Base-by-base conservation (phyloP, 2,888 invertebrate genomes). In the Siphlonurus alternatus region DNA sequence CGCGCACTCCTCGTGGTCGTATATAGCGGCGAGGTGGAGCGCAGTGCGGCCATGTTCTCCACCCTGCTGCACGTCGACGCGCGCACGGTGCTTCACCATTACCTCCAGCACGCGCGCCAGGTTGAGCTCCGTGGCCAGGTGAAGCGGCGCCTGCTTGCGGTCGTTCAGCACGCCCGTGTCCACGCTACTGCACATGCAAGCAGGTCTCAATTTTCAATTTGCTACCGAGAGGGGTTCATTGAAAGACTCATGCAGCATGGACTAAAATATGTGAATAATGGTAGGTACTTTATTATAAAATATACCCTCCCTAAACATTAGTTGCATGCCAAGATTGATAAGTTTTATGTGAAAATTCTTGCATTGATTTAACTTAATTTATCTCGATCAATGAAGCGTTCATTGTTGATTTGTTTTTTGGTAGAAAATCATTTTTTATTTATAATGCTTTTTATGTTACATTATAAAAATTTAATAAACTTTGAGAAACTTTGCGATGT, bases 1-100 rank as follows among this genome's bases (percentile, higher is more conserved):
- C 18, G 91, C 90, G 73, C 90, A 90, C 70, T 87, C 83, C 66
- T 88, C 89, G 72, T 88, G 85, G 74, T 93, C 91, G 70, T 87
- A 86, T 64, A 88, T 88, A 5, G 92, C 92, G 0, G 92, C 90
- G 66, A 89, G 81, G 72, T 93, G 93, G 0, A 93, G 78, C 0
- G 92, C 88, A 0, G 89, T 89, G 24, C 88, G 78, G 0, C 91
- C 91, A 68, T 88, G 87, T 71, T 86, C 86, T 0, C 91, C 92
- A 0, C 86, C 86, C 69, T 87, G 81, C 69, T 88, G 83, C 1
- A 87, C 84, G 73, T 91, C 83, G 67, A 91, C 84, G 68, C 80
- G 80, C 54, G 79, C 79, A 67, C 84, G 85, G 76, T 87, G 83
- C 67, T 81, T 81, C 3, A 83, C 81, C 79, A 91, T 86, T 1